Base-by-base conservation (phyloP, 2,113 vertebrate species). In the Odocoileus hemionus region DNA sequence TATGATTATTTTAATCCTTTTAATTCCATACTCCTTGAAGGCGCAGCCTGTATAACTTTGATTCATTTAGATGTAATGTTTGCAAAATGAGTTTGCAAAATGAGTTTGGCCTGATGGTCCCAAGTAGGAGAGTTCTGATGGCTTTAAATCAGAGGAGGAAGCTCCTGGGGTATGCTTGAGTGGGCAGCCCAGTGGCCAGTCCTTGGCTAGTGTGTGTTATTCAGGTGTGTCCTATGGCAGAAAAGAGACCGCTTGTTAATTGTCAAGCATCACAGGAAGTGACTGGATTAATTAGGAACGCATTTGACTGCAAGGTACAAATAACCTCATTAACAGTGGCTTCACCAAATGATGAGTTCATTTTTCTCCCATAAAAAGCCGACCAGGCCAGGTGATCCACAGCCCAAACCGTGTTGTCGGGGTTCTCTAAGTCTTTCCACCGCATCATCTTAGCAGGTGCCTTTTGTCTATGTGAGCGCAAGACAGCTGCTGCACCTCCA, bases 1-100 rank as follows among this genome's bases (percentile, higher is more conserved):
- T 57, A 33, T 33, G 43, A 78, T 94, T 79, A 89, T 96, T 95
- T 96, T 95, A 89, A 76, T 95, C 28, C 54, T 89, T 95, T 97
- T 89, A 91, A 92, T 95, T 74, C 33, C 58, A 84, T 0, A 36
- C 23, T 89, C 39, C 33, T 13, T 1, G 12, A 89, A 74, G 93
- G 12, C 3, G 60, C 2, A 79, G 45, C 57, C 60, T 84, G 33
- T 47, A 14, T 54, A 80, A 33, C 19, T 94, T 92, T 92, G 76
- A 95, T 87, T 70, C 33, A 47, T 64, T 94, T 15, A 45, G 78
- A 21, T 67, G 58, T 23, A 70, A 57, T 86, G 67, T 95, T 97
- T 97, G 87, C 50, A 83, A 43, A 57, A 52, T 70, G 52, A 83
- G 67, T 95, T 96, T 97, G 87, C 50, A 83, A 43, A 57, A 52